Evolutionary conservation across 2,113 vertebrate genomes (phyloP), one percentile per base, ranked within the genome.

Genomic region (Trichechus manatus): DNA sequence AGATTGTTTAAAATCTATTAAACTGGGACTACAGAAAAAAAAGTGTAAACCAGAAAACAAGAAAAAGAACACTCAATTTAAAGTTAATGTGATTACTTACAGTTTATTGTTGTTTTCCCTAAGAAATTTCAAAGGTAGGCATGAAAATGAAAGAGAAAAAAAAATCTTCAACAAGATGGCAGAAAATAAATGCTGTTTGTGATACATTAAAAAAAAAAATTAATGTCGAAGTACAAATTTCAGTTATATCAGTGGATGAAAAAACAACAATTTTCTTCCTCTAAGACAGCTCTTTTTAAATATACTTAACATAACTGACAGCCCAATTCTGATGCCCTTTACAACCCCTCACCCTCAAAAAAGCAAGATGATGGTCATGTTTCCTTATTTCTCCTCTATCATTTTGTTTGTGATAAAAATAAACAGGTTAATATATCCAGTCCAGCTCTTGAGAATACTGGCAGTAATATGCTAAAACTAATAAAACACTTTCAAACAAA

Each of bases 81-180:
- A 87, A 97, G 87, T 61, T 47, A 72, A 94, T 77, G 53, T 91
- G 17, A 94, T 98, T 98, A 98, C 98, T 98, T 98, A 98, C 98
- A 98, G 98, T 98, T 98, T 97, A 97, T 9, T 96, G 97, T 50
- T 97, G 97, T 94, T 98, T 98, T 98, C 98, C 97, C 98, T 98
- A 98, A 98, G 95, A 97, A 97, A 98, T 98, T 98, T 98, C 98
- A 98, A 97, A 96, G 97, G 98, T 87, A 98, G 97, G 97, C 98
- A 98, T 98, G 98, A 98, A 99, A 98, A 91, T 74, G 97, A 97
- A 98, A 89, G 33, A 94, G 87, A 97, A 98, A 98, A 94, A 97
- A 93, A 75, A 63, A 96, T 17, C 87, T 97, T 97, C 98, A 98
- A 91, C 36, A 97, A 86, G 61, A 89, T 47, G 17, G 23, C 19